Percentiles rank a stretch among this genome's conserved stretches.
Evolutionary conservation across 1,140 invertebrate genomes (phyloP).

Genomic region (Ceratosolen fusciceps): DNA sequence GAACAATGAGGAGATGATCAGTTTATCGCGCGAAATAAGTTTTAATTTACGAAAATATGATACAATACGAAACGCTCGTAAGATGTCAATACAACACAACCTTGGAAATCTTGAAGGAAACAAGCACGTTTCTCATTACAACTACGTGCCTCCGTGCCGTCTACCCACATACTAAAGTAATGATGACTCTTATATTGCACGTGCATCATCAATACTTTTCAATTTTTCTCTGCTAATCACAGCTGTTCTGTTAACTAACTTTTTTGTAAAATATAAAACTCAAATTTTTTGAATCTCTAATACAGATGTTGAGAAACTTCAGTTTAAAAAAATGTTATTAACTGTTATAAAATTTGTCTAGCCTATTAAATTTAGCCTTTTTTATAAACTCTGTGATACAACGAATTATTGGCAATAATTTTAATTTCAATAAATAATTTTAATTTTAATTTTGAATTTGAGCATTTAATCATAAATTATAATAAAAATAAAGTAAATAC

Average conservation of each 20-base stretch:
- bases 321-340: no score
- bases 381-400: no score
- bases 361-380: no score
- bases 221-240: neutral
- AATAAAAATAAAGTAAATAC: no score
- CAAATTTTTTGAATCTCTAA: no score
- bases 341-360: no score
- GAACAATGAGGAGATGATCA: neutral
- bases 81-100: constrained; percentile 63
- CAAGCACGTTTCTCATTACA: constrained; percentile 58
- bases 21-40: neutral
- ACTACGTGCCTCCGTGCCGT: constrained; percentile 54
- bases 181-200: constrained; percentile 21
- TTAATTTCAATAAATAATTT: no score
- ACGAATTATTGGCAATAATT: no score
- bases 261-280: neutral
- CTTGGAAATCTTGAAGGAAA: constrained; percentile 56
- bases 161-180: constrained; percentile 20
- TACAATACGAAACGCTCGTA: constrained; percentile 58
- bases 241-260: neutral
- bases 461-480: no score
- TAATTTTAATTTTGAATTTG: no score
- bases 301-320: no score
- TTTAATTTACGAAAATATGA: constrained; percentile 35
- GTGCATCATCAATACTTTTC: neutral